A percentile compares a stretch with the other conserved stretches of the same genome.
Conservation (phyloP, 2,113 vertebrate genomes). For the Myodes glareolus region DNA sequence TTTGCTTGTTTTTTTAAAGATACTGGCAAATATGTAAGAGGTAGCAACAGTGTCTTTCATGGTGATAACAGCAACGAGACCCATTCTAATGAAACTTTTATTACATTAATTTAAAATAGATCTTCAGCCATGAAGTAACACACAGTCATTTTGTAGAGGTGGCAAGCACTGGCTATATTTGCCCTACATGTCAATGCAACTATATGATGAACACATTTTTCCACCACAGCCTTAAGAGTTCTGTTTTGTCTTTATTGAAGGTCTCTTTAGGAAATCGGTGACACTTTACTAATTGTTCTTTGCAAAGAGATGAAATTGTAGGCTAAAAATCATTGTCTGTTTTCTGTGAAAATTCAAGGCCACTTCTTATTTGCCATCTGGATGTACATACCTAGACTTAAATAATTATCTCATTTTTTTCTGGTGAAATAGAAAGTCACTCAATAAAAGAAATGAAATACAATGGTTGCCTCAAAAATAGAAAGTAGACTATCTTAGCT, state of each 20-base stretch:
- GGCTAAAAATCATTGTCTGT: too few relatives aligned
- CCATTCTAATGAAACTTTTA: neutral
- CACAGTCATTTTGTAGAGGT: too few relatives aligned
- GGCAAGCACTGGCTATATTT: too few relatives aligned
- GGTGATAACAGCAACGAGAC: neutral
- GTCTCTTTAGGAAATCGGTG: too few relatives aligned
- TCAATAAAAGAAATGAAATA: neutral
- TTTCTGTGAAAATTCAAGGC: too few relatives aligned
- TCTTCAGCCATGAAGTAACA: neutral
- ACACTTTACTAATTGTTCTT: too few relatives aligned
- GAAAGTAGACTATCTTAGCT: neutral
- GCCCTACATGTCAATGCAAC: too few relatives aligned
- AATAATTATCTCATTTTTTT: conserved; percentile 32
- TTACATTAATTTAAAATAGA: neutral
- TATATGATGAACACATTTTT: too few relatives aligned
- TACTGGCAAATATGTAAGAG: neutral
- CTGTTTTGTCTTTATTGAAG: too few relatives aligned
- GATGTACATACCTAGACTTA: neutral
- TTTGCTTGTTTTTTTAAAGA: neutral
- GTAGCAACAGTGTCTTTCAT: neutral
- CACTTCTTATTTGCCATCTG: too few relatives aligned
- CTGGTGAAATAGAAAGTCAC: neutral
- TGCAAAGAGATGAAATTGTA: too few relatives aligned
- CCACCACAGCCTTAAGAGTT: too few relatives aligned
- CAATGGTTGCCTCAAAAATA: neutral